Percentiles rank a stretch among this genome's conserved stretches.
These are phyloP conservation scores for Capromys pilorides DNA, from an alignment of 2,797 vertebrate genomes.

Conservation along the genomic window DNA sequence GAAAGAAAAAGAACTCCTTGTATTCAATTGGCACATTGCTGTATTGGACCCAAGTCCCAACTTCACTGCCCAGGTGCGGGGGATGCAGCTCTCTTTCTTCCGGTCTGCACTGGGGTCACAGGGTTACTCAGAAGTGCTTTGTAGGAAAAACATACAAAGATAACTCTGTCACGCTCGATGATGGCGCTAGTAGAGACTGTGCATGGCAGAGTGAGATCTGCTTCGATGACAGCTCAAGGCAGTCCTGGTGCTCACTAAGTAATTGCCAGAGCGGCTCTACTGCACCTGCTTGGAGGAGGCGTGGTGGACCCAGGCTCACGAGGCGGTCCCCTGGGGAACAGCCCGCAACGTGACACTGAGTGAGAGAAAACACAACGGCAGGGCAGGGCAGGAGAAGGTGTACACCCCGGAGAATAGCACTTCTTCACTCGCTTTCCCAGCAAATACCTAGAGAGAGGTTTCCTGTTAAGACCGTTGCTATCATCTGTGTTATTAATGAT, in stretches of 20 bases:
- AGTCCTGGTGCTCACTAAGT: neutral
- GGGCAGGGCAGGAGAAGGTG: no score
- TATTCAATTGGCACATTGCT: neutral
- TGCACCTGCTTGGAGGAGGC: neutral
- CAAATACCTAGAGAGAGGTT: neutral
- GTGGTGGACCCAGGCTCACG: neutral
- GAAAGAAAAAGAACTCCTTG: neutral
- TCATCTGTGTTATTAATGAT: conserved; percentile 2
- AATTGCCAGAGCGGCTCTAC: neutral
- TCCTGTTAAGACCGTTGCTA: neutral
- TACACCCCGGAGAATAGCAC: neutral
- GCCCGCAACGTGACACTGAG: neutral
- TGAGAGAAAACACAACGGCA: neutral
- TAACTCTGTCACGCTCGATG: neutral
- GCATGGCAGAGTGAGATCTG: neutral
- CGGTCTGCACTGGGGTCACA: neutral
- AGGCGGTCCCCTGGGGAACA: neutral
- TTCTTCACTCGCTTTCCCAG: conserved; percentile 10
- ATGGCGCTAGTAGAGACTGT: neutral
- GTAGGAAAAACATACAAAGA: neutral
- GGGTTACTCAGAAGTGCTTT: neutral
- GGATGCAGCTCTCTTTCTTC: neutral
- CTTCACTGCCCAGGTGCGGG: neutral
- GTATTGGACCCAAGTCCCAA: neutral
- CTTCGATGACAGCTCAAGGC: neutral